Conservation (phyloP, 2,113 vertebrate genomes). For the Corythornis madagascariensis region DNA sequence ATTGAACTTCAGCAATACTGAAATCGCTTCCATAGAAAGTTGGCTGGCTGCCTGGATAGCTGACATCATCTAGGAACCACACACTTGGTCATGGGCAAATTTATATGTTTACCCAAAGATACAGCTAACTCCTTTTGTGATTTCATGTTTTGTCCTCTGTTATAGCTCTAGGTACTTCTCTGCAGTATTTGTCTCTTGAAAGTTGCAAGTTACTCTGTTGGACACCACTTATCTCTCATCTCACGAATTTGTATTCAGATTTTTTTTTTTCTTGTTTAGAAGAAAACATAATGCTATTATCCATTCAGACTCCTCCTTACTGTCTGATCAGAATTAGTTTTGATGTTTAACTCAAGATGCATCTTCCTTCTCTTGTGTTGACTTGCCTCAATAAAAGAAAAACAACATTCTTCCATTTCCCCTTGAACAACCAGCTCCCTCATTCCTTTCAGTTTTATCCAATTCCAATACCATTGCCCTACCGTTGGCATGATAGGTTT, state of each 20-base stretch:
- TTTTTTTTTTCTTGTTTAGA: background rate
- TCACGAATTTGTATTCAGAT: background rate
- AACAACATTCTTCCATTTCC: background rate
- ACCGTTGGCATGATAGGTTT: background rate
- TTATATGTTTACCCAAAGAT: background rate
- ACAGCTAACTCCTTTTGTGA: background rate
- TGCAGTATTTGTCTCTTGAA: background rate
- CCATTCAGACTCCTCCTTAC: background rate
- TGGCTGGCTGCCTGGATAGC: slow-evolving; percentile 21
- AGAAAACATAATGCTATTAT: background rate
- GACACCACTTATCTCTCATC: background rate
- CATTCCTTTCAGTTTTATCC: background rate
- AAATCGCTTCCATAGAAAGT: slow-evolving; percentile 40
- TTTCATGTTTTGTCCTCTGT: background rate
- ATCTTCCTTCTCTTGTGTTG: background rate
- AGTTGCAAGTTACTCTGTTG: background rate
- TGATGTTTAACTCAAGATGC: background rate
- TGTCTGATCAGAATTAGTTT: background rate
- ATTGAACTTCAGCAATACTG: slow-evolving; percentile 24
- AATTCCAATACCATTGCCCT: too few relatives aligned
- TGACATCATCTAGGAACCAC: slow-evolving; percentile 40
- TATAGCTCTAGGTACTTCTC: background rate
- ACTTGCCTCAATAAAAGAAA: background rate
- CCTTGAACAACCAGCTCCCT: background rate
- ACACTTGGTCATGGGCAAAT: background rate